Percentiles rank a stretch among this genome's conserved stretches.
Evolutionary conservation across 2,888 invertebrate genomes (phyloP).

Genomic region (Julus scanicus): DNA sequence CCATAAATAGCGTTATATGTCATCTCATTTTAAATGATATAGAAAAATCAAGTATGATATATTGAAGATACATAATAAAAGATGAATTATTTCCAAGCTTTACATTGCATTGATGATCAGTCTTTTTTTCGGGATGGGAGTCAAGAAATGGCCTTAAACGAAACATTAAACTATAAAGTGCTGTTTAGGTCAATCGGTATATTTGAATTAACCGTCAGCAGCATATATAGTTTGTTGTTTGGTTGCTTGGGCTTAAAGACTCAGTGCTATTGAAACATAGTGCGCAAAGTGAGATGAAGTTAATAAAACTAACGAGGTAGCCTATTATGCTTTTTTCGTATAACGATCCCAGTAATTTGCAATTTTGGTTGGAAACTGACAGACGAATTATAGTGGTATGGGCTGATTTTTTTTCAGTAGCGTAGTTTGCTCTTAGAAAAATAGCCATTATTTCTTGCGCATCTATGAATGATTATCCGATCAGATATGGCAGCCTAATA

Average conservation of each 20-base stretch:
- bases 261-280: background rate
- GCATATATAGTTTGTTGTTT: background rate
- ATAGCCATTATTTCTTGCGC: background rate
- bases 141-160: background rate
- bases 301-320: background rate
- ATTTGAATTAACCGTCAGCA: background rate
- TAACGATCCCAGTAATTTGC: background rate
- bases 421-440: background rate
- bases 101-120: constrained; percentile 9
- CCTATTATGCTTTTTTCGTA: background rate
- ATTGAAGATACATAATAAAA: constrained; percentile 2
- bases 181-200: background rate
- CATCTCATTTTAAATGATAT: background rate
- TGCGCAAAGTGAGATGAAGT: background rate
- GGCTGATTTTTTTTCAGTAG: background rate
- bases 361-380: background rate
- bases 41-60: background rate
- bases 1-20: background rate
- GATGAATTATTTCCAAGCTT: background rate
- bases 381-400: background rate
- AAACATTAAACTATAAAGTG: background rate
- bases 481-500: background rate
- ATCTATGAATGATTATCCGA: background rate
- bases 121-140: background rate
- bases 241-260: background rate